These are phyloP conservation scores for Rafetus swinhoei DNA, from an alignment of 2,113 vertebrate genomes.

Conservation along the genomic window DNA sequence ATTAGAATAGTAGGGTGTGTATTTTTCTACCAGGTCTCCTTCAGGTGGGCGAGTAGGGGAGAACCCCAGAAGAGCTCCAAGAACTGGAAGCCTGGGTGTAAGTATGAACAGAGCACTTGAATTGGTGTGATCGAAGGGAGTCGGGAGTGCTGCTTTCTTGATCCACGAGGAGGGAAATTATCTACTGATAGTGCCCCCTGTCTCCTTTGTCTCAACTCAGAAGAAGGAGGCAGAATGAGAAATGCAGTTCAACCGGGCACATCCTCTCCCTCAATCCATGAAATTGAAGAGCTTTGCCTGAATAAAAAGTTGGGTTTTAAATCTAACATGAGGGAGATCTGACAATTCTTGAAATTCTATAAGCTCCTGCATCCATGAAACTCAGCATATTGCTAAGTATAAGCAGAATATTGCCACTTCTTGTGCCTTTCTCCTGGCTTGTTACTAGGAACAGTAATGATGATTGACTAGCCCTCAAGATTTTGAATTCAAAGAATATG, in stretches of 20 bases:
- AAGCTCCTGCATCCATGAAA: neutral
- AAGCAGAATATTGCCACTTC: neutral
- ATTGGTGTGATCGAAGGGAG: too few species aligned
- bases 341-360: neutral
- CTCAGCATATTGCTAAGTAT: neutral
- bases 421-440: neutral
- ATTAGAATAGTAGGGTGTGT: neutral
- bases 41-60: too few species aligned
- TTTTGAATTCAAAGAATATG: conserved; percentile 1
- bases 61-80: too few species aligned
- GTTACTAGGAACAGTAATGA: neutral
- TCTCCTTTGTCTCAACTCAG: neutral
- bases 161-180: rapidly evolving
- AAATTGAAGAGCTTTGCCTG: neutral
- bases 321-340: neutral
- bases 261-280: neutral
- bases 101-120: too few species aligned
- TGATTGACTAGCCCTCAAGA: neutral
- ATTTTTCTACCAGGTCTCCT: too few species aligned
- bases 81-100: too few species aligned
- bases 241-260: neutral
- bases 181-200: neutral
- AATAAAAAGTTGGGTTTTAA: neutral
- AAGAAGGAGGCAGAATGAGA: neutral
- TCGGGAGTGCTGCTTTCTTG: neutral